Conservation (phyloP, 2,888 invertebrate species). For the Epirrhoe alternata region DNA sequence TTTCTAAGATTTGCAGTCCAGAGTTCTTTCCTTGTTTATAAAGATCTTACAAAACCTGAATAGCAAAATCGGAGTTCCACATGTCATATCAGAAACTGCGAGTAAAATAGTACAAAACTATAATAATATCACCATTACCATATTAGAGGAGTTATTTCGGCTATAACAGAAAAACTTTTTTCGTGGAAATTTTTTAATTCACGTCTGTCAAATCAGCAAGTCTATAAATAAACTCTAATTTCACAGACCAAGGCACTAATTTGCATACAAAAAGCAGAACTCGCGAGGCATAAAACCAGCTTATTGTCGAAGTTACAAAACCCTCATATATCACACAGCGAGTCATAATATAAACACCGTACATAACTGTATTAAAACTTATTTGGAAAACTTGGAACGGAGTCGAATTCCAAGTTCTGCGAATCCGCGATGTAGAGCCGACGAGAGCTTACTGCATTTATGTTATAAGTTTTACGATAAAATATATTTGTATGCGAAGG, state of each 20-base stretch:
- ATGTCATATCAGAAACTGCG: too few relatives aligned
- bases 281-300: slow-evolving; percentile 26
- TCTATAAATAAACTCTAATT: slow-evolving; percentile 4
- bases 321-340: slow-evolving; percentile 35
- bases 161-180: too few relatives aligned
- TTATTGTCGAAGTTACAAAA: slow-evolving; percentile 35
- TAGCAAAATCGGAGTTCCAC: too few relatives aligned
- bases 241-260: slow-evolving; percentile 18
- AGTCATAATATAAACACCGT: slow-evolving; percentile 39
- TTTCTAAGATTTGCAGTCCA: not conserved
- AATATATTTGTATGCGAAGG: slow-evolving; percentile 23
- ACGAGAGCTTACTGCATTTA: slow-evolving; percentile 36
- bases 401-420: slow-evolving; percentile 30
- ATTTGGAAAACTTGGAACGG: slow-evolving; percentile 38
- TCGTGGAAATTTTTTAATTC: too few relatives aligned
- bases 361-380: slow-evolving; percentile 47
- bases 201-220: not conserved
- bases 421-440: slow-evolving; percentile 32
- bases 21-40: not conserved
- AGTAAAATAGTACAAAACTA: too few relatives aligned
- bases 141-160: too few relatives aligned
- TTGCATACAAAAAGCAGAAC: slow-evolving; percentile 23
- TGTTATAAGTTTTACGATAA: slow-evolving; percentile 34
- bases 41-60: not conserved
- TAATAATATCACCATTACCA: too few relatives aligned